These are phyloP conservation scores for Sturnus vulgaris DNA, from an alignment of 2,113 vertebrate genomes.

Conservation along the genomic window DNA sequence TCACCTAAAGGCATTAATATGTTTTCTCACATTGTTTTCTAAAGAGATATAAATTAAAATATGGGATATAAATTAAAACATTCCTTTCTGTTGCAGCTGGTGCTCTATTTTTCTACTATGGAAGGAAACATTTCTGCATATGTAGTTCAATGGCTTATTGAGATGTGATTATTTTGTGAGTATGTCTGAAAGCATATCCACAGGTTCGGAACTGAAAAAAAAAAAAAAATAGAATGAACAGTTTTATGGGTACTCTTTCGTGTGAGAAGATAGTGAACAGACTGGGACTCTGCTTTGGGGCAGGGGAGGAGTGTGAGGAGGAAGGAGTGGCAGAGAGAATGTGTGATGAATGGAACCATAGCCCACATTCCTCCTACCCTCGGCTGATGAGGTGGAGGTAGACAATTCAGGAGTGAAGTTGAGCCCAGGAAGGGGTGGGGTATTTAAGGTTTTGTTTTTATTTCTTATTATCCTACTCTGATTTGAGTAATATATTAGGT, in stretches of 20 bases:
- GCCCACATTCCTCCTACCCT: fast-evolving
- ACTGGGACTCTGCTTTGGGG: fast-evolving
- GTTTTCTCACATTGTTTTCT: neutral
- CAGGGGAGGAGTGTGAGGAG: neutral
- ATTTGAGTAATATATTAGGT: neutral
- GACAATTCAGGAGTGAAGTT: neutral
- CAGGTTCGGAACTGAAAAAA: neutral
- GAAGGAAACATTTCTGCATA: neutral
- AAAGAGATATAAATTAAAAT: neutral
- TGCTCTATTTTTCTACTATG: neutral
- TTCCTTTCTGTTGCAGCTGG: neutral
- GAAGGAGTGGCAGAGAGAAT: neutral
- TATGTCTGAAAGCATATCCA: neutral
- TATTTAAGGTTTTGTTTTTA: neutral
- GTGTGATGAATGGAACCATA: neutral
- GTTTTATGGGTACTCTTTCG: neutral
- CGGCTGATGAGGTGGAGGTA: fast-evolving
- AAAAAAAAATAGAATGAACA: neutral
- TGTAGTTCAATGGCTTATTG: neutral
- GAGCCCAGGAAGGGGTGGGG: neutral
- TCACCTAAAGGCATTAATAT: neutral
- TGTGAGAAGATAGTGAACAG: neutral
- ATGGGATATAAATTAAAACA: neutral
- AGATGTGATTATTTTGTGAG: neutral
- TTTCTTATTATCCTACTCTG: neutral